These are phyloP conservation scores for Paracanthobrama guichenoti DNA, from an alignment of 2,113 vertebrate genomes.

Conservation along the genomic window DNA sequence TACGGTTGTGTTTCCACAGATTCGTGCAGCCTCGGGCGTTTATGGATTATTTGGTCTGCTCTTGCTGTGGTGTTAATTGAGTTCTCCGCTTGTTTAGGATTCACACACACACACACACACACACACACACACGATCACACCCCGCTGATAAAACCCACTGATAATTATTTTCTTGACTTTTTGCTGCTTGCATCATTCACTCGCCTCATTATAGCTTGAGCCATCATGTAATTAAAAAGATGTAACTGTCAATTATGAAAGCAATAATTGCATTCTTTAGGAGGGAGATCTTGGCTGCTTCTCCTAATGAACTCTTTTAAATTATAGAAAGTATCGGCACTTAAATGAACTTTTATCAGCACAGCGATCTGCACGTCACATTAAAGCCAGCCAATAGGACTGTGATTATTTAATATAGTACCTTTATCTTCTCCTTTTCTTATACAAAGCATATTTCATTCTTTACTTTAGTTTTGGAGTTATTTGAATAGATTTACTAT, in stretches of 20 bases:
- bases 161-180: constrained; percentile 25
- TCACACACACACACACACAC: not conserved
- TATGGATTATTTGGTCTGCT: constrained; percentile 68
- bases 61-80: constrained; percentile 70
- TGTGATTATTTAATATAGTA: not conserved
- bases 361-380: not conserved
- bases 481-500: not conserved
- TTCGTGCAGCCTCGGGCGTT: constrained; percentile 53
- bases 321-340: not conserved
- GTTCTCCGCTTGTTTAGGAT: constrained; percentile 58
- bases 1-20: not conserved
- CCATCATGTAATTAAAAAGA: constrained; percentile 63
- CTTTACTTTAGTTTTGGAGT: not conserved
- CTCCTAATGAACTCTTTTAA: not conserved
- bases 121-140: not conserved
- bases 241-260: constrained; percentile 66
- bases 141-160: constrained; percentile 19
- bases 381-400: not conserved
- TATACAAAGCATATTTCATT: not conserved
- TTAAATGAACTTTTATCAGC: constrained; percentile 4
- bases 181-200: not conserved
- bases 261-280: constrained; percentile 67
- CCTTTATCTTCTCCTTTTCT: not conserved
- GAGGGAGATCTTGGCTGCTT: constrained; percentile 37
- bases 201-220: constrained; percentile 47